These are phyloP conservation scores for Orthosia cruda DNA, from an alignment of 2,888 invertebrate species.

Conservation along the genomic window DNA sequence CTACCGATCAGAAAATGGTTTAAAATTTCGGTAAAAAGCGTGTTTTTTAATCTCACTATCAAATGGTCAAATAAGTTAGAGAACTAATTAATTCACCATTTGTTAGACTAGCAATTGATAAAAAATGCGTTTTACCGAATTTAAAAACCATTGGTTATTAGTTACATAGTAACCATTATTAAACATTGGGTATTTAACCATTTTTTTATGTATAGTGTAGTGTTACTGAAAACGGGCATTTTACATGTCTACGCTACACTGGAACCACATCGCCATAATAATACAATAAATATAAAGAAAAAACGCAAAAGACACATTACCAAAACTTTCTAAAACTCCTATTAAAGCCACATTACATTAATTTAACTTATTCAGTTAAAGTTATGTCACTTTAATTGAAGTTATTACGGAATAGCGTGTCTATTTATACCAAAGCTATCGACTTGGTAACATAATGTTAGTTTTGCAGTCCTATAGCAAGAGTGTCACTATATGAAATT, in stretches of 20 bases:
- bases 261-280: neutral
- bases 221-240: neutral
- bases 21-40: no score
- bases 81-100: no score
- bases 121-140: no score
- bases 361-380: slow-evolving; percentile 56
- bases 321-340: slow-evolving; percentile 47
- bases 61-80: no score
- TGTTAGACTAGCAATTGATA: no score
- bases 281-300: neutral
- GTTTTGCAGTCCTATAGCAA: neutral
- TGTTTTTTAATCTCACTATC: no score
- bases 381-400: slow-evolving; percentile 52
- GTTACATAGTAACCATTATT: no score
- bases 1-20: no score
- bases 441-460: slow-evolving; percentile 33
- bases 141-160: no score
- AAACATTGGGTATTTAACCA: no score
- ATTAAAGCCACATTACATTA: slow-evolving; percentile 53
- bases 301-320: slow-evolving; percentile 61
- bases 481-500: no score
- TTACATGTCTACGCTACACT: neutral
- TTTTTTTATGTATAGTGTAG: no score
- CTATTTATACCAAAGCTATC: slow-evolving; percentile 37
- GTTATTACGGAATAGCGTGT: slow-evolving; percentile 64